Percentiles rank a stretch among this genome's conserved stretches.
Conservation (phyloP, 2,113 vertebrate species). For the Odontophorus gujanensis region DNA sequence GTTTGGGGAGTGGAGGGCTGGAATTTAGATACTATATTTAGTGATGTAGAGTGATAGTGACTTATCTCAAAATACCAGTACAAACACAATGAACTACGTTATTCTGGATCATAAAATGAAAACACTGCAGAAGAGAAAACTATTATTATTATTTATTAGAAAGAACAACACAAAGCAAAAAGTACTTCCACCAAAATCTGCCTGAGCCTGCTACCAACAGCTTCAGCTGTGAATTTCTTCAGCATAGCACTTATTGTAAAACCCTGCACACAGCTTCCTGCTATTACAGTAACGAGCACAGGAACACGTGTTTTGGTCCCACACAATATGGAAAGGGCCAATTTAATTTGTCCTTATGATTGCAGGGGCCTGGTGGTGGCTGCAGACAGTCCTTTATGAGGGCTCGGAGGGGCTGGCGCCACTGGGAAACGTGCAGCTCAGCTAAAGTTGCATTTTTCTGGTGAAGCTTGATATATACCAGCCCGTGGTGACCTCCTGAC, state of each 20-base stretch:
- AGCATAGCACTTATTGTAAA: background rate
- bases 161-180: background rate
- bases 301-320: conserved; percentile 21
- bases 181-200: background rate
- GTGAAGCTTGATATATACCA: conserved; percentile 39
- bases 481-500: conserved; percentile 39
- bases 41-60: background rate
- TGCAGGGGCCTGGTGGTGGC: conserved; percentile 58
- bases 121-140: background rate
- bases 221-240: background rate
- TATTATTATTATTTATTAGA: accelerated
- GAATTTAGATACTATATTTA: background rate
- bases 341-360: conserved; percentile 68
- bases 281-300: conserved; percentile 6
- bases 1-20: background rate
- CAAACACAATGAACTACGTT: too few species aligned
- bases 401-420: conserved; percentile 82
- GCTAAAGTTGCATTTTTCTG: conserved; percentile 59
- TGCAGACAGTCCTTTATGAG: conserved; percentile 82
- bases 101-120: background rate
- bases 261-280: conserved; percentile 14
- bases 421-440: conserved; percentile 59
- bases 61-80: background rate
- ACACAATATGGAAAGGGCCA: conserved; percentile 34
- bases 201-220: background rate